Percentiles rank a stretch among this genome's conserved stretches.
phyloP scores from a whole-genome alignment of 2,888 invertebrate species.

The Cerceris rybyensis region DNA sequence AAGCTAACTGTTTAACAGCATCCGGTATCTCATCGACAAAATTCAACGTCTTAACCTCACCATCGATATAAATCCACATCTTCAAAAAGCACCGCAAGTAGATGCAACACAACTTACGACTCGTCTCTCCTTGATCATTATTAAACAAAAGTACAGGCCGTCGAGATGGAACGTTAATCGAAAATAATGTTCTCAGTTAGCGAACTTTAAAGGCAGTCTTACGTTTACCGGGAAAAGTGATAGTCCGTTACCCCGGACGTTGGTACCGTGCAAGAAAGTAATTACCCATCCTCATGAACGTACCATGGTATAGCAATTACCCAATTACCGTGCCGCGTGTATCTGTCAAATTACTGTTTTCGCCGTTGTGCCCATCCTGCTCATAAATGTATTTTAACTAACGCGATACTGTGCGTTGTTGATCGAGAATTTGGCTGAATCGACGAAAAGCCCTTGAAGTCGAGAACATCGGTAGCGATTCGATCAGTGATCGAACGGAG shows the following conservation, averaged over 20 bases:
- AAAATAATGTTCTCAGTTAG: constrained; percentile 8
- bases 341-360: constrained; percentile 31
- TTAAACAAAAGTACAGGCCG: not conserved
- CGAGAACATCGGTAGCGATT: constrained; percentile 1
- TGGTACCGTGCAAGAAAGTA: constrained; percentile 11
- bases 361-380: constrained; percentile 8
- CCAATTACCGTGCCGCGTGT: constrained; percentile 43
- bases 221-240: constrained; percentile 35
- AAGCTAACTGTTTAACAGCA: no score
- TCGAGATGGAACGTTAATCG: not conserved
- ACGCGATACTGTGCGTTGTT: constrained; percentile 8
- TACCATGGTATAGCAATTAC: constrained; percentile 44
- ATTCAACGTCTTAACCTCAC: no score
- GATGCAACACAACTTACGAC: not conserved
- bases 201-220: constrained; percentile 8
- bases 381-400: constrained; percentile 13
- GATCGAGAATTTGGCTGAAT: constrained; percentile 20
- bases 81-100: no score
- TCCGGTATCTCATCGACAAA: no score
- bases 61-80: no score
- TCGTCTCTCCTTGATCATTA: not conserved
- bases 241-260: constrained; percentile 26
- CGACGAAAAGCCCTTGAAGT: constrained; percentile 13
- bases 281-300: constrained; percentile 25
- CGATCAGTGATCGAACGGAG: constrained; percentile 1